Conservation (phyloP, 2,797 vertebrate genomes). For the Hylomyscus alleni region DNA sequence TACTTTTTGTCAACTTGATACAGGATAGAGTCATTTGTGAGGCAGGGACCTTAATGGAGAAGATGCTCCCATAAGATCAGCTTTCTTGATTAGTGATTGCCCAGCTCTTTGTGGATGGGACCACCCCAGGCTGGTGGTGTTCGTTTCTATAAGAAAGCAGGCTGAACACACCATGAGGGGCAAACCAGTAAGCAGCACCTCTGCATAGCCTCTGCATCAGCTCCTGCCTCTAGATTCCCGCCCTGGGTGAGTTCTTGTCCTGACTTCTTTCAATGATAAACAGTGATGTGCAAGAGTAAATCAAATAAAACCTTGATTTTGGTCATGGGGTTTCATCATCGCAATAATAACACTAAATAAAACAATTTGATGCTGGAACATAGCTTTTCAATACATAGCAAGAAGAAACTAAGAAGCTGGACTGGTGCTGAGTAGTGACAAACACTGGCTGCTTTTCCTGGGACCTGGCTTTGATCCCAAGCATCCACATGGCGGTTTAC, state of each 20-base stretch:
- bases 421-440: background rate
- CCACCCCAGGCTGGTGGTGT: background rate
- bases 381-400: background rate
- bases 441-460: background rate
- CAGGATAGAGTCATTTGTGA: background rate
- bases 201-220: background rate
- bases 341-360: background rate
- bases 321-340: background rate
- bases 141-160: background rate
- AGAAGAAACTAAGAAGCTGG: background rate
- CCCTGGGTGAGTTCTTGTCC: background rate
- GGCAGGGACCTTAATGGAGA: background rate
- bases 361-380: background rate
- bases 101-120: background rate
- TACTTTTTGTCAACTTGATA: background rate
- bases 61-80: background rate
- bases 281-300: background rate
- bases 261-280: background rate
- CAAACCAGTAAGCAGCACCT: background rate
- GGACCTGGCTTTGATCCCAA: background rate
- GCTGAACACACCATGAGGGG: background rate
- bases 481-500: too few species aligned
- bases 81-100: background rate
- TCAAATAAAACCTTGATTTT: background rate
- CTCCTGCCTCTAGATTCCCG: background rate